These are phyloP conservation scores for Gymnocheta viridis DNA, from an alignment of 2,888 invertebrate genomes.

Conservation along the genomic window DNA sequence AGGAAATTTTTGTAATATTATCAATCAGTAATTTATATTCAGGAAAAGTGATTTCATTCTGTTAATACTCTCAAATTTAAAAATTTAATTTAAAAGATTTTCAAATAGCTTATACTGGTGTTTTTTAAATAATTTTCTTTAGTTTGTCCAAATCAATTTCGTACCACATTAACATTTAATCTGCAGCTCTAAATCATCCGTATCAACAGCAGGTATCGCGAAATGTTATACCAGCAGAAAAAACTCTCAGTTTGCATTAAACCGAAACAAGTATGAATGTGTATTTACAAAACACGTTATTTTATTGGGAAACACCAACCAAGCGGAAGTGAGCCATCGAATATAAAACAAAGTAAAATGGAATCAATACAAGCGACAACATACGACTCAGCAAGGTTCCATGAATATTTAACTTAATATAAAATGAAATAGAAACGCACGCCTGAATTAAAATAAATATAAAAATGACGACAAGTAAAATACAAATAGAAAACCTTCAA, in stretches of 20 bases:
- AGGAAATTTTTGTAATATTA: too few species aligned
- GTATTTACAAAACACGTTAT: conserved; percentile 19
- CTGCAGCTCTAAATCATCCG: background rate
- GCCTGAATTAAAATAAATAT: conserved; percentile 69
- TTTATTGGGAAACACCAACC: conserved; percentile 17
- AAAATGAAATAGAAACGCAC: conserved; percentile 69
- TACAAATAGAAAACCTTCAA: background rate
- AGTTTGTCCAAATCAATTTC: background rate
- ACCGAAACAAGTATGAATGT: background rate
- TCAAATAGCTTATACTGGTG: too few species aligned
- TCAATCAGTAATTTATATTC: too few species aligned
- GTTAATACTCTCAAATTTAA: too few species aligned
- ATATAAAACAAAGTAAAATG: conserved; percentile 28
- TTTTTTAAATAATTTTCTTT: background rate
- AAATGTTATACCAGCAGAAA: background rate
- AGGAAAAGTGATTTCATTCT: too few species aligned
- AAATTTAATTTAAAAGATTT: too few species aligned
- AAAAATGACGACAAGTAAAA: background rate
- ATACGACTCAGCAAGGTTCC: conserved; percentile 20
- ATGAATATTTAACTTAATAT: conserved; percentile 65
- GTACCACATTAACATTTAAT: background rate
- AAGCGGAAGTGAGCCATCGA: conserved; percentile 41
- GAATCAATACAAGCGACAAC: conserved; percentile 35
- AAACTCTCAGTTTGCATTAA: background rate
- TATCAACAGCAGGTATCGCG: background rate